Conservation (phyloP, 2,888 invertebrate species). For the Camponotus fellah region DNA sequence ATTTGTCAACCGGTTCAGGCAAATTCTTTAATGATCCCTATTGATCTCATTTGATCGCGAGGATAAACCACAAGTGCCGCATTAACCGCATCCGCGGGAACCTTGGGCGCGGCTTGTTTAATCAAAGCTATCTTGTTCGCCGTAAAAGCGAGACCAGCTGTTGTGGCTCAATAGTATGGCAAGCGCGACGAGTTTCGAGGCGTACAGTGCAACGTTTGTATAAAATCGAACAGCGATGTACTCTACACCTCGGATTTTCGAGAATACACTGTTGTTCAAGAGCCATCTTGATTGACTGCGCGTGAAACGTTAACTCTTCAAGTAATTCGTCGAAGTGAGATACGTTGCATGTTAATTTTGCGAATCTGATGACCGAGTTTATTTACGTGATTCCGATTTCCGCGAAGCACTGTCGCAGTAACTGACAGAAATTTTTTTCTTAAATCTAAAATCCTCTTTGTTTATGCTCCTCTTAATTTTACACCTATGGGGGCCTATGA, state of each 20-base stretch:
- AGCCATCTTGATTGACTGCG: constrained; percentile 37
- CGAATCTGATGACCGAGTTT: constrained; percentile 26
- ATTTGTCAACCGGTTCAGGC: constrained; percentile 48
- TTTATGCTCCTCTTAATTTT: constrained; percentile 1
- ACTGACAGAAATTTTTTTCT: constrained; percentile 19
- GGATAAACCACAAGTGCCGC: constrained; percentile 45
- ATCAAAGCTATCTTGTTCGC: constrained; percentile 69
- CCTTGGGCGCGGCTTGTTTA: constrained; percentile 68
- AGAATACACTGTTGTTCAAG: constrained; percentile 48
- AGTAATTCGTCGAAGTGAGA: constrained; percentile 35
- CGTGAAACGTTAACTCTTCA: constrained; percentile 35
- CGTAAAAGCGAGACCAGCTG: constrained; percentile 73
- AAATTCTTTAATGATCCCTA: constrained; percentile 38
- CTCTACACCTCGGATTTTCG: constrained; percentile 32
- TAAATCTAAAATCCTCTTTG: constrained; percentile 15
- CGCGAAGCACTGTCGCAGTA: constrained; percentile 43
- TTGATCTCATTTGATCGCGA: constrained; percentile 41
- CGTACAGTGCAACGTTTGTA: constrained; percentile 45
- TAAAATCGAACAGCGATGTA: constrained; percentile 38
- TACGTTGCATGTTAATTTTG: constrained; percentile 28
- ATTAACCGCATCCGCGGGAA: constrained; percentile 59
- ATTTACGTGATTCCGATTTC: constrained; percentile 38
- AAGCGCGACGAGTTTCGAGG: constrained; percentile 51
- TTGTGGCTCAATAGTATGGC: constrained; percentile 50
- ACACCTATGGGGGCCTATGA: background rate